Percentiles rank a stretch among this genome's conserved stretches.
Evolutionary conservation across 2,888 invertebrate genomes (phyloP).

Genomic region (Meta bourneti): DNA sequence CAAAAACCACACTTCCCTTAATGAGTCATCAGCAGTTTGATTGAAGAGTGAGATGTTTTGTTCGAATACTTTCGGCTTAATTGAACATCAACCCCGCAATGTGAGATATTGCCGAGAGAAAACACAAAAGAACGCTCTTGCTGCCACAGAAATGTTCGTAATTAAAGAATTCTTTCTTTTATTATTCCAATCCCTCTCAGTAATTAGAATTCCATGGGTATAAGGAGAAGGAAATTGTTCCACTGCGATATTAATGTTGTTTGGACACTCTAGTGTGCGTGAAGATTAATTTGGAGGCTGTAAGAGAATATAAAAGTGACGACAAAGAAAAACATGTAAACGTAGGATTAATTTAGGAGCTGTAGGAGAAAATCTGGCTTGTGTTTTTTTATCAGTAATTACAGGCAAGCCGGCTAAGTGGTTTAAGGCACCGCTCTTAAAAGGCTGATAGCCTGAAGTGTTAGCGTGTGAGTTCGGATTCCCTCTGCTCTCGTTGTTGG

Average conservation of each 20-base stretch:
- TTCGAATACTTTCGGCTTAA: neutral
- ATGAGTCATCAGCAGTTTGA: neutral
- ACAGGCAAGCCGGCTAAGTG: neutral
- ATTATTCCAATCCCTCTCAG: neutral
- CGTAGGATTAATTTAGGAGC: neutral
- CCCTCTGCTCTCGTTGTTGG: too few relatives aligned
- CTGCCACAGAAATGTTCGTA: conserved; percentile 16
- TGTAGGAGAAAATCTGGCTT: neutral
- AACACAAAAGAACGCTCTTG: conserved; percentile 15
- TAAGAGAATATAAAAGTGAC: neutral
- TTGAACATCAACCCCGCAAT: neutral
- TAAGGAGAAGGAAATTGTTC: neutral
- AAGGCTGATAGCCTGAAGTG: too few relatives aligned
- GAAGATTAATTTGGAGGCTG: neutral
- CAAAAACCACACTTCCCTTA: neutral
- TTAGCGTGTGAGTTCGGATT: too few relatives aligned
- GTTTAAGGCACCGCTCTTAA: too few relatives aligned
- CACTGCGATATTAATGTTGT: neutral
- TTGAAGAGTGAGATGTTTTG: neutral
- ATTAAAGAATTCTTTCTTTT: conserved; percentile 21
- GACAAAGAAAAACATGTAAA: neutral
- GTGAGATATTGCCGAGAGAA: neutral
- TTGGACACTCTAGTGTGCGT: neutral
- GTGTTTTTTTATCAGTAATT: neutral
- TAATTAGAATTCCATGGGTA: conserved; percentile 31